phyloP scores from a whole-genome alignment of 1,140 invertebrate species.

The Thaumatotibia leucotreta region DNA sequence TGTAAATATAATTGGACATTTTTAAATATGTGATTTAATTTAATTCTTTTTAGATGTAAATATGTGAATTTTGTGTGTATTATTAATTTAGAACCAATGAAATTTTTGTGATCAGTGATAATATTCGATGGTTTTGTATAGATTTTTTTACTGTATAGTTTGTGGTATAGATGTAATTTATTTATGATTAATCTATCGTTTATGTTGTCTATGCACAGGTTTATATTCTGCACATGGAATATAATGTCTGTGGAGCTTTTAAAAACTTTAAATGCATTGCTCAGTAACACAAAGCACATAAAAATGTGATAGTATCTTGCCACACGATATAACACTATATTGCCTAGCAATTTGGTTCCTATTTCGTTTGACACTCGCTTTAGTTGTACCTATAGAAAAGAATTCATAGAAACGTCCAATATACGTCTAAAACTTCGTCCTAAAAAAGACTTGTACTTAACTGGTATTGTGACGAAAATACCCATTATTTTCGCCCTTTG shows the following conservation, averaged over 20 bases:
- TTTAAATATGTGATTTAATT: constrained; percentile 50
- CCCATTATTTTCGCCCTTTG: background rate
- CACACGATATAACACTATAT: constrained; percentile 33
- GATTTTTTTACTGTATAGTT: constrained; percentile 62
- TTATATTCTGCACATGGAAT: constrained; percentile 17
- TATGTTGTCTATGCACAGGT: constrained; percentile 24
- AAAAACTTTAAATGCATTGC: constrained; percentile 25
- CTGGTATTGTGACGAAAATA: constrained; percentile 43
- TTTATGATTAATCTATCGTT: constrained; percentile 40
- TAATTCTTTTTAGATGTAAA: constrained; percentile 57
- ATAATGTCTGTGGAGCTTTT: constrained; percentile 15
- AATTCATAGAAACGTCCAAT: constrained; percentile 65
- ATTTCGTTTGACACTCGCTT: constrained; percentile 38
- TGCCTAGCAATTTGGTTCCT: constrained; percentile 17
- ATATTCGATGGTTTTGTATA: constrained; percentile 48
- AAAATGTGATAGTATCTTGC: constrained; percentile 70
- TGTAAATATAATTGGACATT: constrained; percentile 56
- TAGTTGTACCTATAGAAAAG: constrained; percentile 27
- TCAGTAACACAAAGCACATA: constrained; percentile 47
- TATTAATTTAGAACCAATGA: constrained; percentile 49
- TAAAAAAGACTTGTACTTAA: constrained; percentile 71
- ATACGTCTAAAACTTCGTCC: constrained; percentile 65
- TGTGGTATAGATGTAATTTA: constrained; percentile 50
- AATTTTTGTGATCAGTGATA: constrained; percentile 51
- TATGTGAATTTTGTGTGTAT: constrained; percentile 64